Evolutionary conservation across 2,888 invertebrate genomes (phyloP).

Genomic region (Corythucha ciliata): DNA sequence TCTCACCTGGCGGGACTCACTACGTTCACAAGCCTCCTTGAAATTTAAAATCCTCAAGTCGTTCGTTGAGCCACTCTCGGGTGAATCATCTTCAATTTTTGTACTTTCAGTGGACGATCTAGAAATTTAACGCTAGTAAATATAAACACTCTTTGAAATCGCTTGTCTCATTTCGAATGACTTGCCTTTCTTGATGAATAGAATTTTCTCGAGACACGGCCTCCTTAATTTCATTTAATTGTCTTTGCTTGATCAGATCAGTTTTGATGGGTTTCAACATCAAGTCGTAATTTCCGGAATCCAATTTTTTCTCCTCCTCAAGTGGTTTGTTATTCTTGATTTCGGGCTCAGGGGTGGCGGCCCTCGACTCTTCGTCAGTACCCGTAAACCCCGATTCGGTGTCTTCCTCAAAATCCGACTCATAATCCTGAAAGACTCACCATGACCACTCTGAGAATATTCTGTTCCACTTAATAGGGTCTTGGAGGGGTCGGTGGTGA

Average conservation of each 20-base stretch:
- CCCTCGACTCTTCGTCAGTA: slow-evolving; percentile 1
- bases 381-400: slow-evolving; percentile 19
- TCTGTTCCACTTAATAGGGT: too few relatives aligned
- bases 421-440: slow-evolving; percentile 43
- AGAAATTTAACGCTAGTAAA: too few relatives aligned
- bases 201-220: slow-evolving; percentile 41
- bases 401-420: slow-evolving; percentile 45
- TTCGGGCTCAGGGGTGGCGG: neutral
- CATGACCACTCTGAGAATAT: neutral
- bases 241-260: slow-evolving; percentile 29
- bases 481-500: too few relatives aligned
- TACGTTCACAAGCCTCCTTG: too few relatives aligned
- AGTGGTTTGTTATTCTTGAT: slow-evolving; percentile 32
- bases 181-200: slow-evolving; percentile 22
- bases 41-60: too few relatives aligned
- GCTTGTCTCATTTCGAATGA: neutral
- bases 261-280: slow-evolving; percentile 21
- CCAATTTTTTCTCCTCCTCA: slow-evolving; percentile 49
- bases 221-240: slow-evolving; percentile 43
- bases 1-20: neutral
- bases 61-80: too few relatives aligned
- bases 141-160: neutral
- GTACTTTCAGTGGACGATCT: too few relatives aligned
- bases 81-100: too few relatives aligned
- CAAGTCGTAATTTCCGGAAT: slow-evolving; percentile 52